Percentiles rank a stretch among this genome's conserved stretches.
Evolutionary conservation across 2,888 invertebrate genomes (phyloP).

Genomic region (Synergus gifuensis): DNA sequence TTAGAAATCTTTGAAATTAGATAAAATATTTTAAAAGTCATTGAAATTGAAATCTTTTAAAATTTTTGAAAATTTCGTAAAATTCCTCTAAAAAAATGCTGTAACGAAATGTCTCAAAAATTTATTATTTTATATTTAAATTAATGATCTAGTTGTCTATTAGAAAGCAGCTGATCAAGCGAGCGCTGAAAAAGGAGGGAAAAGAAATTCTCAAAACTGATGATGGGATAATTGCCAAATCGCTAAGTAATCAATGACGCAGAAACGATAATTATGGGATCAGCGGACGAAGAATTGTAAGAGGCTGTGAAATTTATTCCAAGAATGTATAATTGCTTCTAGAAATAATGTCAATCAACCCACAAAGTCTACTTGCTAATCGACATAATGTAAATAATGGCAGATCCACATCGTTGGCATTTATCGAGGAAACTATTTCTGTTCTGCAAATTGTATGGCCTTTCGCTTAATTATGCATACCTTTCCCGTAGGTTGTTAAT

Average conservation of each 20-base stretch:
- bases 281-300: background rate
- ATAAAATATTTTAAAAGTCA: too few relatives aligned
- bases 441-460: slow-evolving; percentile 7
- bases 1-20: too few relatives aligned
- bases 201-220: background rate
- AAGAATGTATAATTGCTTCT: background rate
- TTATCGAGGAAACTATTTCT: slow-evolving; percentile 28
- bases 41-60: too few relatives aligned
- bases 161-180: background rate
- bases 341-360: slow-evolving; percentile 10
- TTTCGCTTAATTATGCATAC: slow-evolving; percentile 29
- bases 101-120: too few relatives aligned
- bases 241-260: background rate
- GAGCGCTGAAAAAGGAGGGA: background rate
- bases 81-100: too few relatives aligned
- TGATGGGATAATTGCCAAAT: background rate
- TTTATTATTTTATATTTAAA: too few relatives aligned
- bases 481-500: background rate
- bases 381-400: background rate
- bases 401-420: slow-evolving; percentile 8
- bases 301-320: background rate
- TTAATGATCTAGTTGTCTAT: too few relatives aligned
- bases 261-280: background rate
- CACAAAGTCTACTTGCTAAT: background rate
- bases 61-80: too few relatives aligned